Percentiles rank a stretch among this genome's conserved stretches.
Evolutionary conservation across 1,140 invertebrate species (phyloP).

Genomic region (Cyphomyrmex costatus): DNA sequence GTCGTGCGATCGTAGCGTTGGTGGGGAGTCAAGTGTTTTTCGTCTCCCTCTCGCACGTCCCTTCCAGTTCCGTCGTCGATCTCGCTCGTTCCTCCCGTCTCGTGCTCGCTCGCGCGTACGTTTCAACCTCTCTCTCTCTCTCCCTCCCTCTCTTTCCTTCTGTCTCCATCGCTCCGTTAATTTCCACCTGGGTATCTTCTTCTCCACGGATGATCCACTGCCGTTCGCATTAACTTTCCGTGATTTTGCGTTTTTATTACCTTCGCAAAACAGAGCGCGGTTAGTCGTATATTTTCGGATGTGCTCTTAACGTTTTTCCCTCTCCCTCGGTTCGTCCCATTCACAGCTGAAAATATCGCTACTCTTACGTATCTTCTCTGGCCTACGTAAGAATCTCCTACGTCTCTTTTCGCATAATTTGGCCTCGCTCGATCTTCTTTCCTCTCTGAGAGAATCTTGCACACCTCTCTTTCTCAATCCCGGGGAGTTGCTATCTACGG

Average conservation of each 20-base stretch:
- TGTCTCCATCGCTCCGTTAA: conserved; percentile 29
- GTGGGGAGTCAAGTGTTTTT: conserved; percentile 49
- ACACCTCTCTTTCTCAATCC: conserved; percentile 21
- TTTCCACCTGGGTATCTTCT: conserved; percentile 41
- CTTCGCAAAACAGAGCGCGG: neutral
- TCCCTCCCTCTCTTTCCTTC: conserved; percentile 4
- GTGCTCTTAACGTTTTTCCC: neutral
- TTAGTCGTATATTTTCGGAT: conserved; percentile 36
- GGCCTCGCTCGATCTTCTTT: conserved; percentile 14
- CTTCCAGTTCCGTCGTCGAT: conserved; percentile 46
- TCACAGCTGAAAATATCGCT: conserved; percentile 51
- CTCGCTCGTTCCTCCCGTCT: conserved; percentile 32
- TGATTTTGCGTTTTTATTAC: conserved; percentile 9
- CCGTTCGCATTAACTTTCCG: neutral
- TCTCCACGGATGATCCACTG: conserved; percentile 32
- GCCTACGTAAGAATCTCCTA: conserved; percentile 17
- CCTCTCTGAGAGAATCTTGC: neutral
- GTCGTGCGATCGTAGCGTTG: conserved; percentile 49
- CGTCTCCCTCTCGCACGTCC: conserved; percentile 50
- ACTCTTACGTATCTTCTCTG: conserved; percentile 4
- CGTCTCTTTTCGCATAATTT: conserved; percentile 32
- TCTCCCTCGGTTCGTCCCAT: neutral
- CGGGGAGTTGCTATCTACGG: conserved; percentile 68
- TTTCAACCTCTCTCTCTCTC: neutral
- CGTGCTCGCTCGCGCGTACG: conserved; percentile 48